phyloP scores from a whole-genome alignment of 2,113 vertebrate species.

The Leiothrix lutea region DNA sequence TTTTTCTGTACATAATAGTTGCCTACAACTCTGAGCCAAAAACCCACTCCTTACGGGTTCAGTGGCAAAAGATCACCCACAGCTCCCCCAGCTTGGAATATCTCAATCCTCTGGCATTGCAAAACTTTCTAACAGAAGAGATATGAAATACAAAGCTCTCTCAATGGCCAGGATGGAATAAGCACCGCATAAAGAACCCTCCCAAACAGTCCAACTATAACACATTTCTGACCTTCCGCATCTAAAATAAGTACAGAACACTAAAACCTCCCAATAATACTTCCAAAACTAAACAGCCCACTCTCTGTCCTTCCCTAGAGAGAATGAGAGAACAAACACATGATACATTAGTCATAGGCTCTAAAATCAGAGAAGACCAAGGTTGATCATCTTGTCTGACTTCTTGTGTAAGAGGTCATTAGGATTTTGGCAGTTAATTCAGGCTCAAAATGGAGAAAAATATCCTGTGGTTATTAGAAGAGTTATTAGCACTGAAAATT shows the following conservation, averaged over 20 bases:
- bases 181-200: background rate
- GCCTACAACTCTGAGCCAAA: background rate
- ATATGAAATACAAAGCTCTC: background rate
- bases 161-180: background rate
- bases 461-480: background rate
- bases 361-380: constrained; percentile 6
- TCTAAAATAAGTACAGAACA: background rate
- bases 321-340: constrained; percentile 40
- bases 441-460: background rate
- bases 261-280: background rate
- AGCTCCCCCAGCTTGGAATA: background rate
- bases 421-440: constrained; percentile 11
- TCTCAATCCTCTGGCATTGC: background rate
- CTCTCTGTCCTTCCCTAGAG: constrained; percentile 9
- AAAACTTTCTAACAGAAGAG: background rate
- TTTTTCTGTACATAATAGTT: background rate
- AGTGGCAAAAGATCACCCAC: background rate
- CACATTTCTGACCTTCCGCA: background rate
- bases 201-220: background rate
- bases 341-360: constrained; percentile 41
- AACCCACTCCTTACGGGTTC: background rate
- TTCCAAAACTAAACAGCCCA: constrained; percentile 28
- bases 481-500: background rate
- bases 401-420: constrained; percentile 22
- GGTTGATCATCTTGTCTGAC: background rate